Evolutionary conservation across 2,797 vertebrate species (phyloP), one percentile per base, ranked within the genome.

Genomic region (Mycteria americana): DNA sequence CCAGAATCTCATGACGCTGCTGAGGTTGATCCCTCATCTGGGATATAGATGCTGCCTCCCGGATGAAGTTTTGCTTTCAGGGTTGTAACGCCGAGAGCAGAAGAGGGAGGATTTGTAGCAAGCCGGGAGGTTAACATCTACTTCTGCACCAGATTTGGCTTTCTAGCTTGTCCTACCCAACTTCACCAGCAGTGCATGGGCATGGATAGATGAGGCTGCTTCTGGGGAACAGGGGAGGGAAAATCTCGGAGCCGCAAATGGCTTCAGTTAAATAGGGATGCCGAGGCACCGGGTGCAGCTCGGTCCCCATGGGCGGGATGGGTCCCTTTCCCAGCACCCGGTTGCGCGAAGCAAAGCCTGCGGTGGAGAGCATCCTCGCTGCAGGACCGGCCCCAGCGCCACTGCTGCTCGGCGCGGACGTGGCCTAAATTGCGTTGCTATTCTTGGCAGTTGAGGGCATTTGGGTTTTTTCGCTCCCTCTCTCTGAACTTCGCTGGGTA

Each of bases 341-440:
- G 50, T 16, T 62, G 30, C 25, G 53, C 0, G 4, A 57, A 45
- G 7, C 31, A 48, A 88, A 85, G 48, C 65, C 65, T n/a, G 35
- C 6, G 0, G 23, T 75, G 65, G 53, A 35, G 62, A 65, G 13
- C 56, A 30, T 63, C 77, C 81, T 43, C 22, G 3, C 6, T 3
- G 2, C 57, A 67, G 83, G 60, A 53, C 56, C 0, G 0, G 57
- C 57, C 91, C 86, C 1, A 1, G 67, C 0, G 0, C 74, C 2
- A 1, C 81, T 22, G 74, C 89, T 62, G 87, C 81, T 96, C 89
- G 3, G 0, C 7, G 60, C 54, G 59, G 91, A 73, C 6, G 0
- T 92, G 95, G 35, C 95, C 96, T 91, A 3, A 79, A 96, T 96
- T 94, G 77, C 8, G 4, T 13, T 95, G 86, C 93, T 97, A 92